These are phyloP conservation scores for Arion vulgaris DNA, from an alignment of 1,140 invertebrate species.

Conservation along the genomic window DNA sequence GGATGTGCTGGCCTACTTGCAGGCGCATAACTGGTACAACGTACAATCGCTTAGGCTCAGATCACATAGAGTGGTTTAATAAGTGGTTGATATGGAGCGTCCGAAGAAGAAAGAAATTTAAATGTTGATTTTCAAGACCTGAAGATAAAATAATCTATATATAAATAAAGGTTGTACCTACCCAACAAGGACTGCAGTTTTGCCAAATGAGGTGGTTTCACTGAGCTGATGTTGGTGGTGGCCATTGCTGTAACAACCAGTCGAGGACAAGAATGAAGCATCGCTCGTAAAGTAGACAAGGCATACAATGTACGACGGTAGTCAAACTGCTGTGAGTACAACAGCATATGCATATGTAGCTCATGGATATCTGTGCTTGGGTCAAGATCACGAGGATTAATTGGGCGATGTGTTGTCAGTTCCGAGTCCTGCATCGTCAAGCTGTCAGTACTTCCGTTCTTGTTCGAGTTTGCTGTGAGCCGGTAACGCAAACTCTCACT, in stretches of 20 bases:
- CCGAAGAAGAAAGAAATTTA: too few relatives aligned
- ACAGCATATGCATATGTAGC: constrained; percentile 86
- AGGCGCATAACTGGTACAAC: too few relatives aligned
- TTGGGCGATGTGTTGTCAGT: background rate
- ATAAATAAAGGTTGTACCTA: background rate
- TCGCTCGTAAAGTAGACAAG: constrained; percentile 82
- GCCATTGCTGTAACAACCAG: constrained; percentile 82
- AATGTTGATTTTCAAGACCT: too few relatives aligned
- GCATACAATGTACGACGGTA: constrained; percentile 84
- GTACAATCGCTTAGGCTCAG: too few relatives aligned
- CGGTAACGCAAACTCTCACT: background rate
- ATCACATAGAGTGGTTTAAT: too few relatives aligned
- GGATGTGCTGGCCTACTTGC: too few relatives aligned
- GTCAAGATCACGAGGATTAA: constrained; percentile 47
- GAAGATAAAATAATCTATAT: too few relatives aligned
- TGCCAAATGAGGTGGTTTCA: constrained; percentile 71
- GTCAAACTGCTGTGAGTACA: constrained; percentile 88
- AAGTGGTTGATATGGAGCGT: too few relatives aligned
- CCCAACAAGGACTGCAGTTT: constrained; percentile 79
- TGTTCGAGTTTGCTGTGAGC: background rate
- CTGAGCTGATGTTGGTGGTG: constrained; percentile 79
- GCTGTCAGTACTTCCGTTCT: constrained; percentile 9
- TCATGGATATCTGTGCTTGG: constrained; percentile 77
- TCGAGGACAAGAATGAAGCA: constrained; percentile 82
- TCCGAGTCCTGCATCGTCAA: constrained; percentile 14